phyloP scores from a whole-genome alignment of 2,888 invertebrate species.

The Heliconius aoede region DNA sequence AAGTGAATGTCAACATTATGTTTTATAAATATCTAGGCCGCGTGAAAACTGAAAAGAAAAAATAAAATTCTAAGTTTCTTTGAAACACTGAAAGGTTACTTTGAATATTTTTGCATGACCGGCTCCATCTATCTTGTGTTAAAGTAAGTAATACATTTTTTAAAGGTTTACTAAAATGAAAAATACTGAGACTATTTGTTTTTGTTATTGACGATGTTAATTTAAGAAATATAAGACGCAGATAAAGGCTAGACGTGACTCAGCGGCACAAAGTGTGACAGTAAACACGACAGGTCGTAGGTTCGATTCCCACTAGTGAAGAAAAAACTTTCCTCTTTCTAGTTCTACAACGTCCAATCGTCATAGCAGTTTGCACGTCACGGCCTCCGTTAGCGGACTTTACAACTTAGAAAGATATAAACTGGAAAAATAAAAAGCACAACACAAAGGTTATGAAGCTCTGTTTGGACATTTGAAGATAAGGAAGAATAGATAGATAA shows the following conservation, averaged over 20 bases:
- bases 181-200: not conserved
- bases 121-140: not conserved
- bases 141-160: not conserved
- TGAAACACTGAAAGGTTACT: slow-evolving; percentile 32
- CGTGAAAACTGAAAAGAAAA: slow-evolving; percentile 34
- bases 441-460: not conserved
- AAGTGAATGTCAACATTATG: slow-evolving; percentile 36
- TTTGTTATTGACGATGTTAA: too few species aligned
- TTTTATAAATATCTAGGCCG: slow-evolving; percentile 31
- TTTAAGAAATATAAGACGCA: not conserved
- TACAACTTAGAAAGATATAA: not conserved
- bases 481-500: slow-evolving; percentile 45
- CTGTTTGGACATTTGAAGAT: slow-evolving; percentile 35
- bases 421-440: not conserved
- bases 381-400: too few species aligned
- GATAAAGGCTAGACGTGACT: too few species aligned
- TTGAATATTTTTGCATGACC: slow-evolving; percentile 31
- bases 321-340: too few species aligned
- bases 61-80: slow-evolving; percentile 34
- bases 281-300: too few species aligned
- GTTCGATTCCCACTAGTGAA: too few species aligned
- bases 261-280: too few species aligned
- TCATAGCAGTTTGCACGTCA: too few species aligned
- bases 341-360: too few species aligned
- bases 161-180: not conserved